Conservation (phyloP, 2,113 vertebrate species). For the Edolisoma coerulescens region DNA sequence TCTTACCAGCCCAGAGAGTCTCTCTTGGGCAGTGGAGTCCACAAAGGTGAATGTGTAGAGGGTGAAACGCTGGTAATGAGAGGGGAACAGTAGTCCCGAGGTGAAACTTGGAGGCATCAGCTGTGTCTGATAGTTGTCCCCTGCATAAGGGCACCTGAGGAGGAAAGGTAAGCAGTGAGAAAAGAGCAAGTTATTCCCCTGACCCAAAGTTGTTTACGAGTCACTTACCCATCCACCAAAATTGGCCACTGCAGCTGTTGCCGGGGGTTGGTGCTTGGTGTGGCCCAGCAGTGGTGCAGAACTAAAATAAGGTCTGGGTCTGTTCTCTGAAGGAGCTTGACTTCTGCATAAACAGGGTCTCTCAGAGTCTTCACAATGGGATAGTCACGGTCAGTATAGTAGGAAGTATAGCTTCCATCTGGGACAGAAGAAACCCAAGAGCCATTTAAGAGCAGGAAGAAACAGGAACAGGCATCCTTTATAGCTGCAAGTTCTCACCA, state of each 20-base stretch:
- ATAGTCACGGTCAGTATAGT: conserved; percentile 51
- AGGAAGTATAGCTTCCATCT: conserved; percentile 70
- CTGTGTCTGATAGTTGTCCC: conserved; percentile 65
- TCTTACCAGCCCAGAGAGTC: conserved; percentile 47
- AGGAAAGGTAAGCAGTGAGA: background rate
- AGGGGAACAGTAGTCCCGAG: conserved; percentile 28
- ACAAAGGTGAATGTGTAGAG: conserved; percentile 71
- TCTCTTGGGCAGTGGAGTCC: background rate
- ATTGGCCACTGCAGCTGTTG: conserved; percentile 71
- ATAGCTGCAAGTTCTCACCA: background rate
- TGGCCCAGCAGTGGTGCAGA: conserved; percentile 77
- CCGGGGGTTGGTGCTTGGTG: conserved; percentile 41
- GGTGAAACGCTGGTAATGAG: conserved; percentile 67
- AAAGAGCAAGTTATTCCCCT: background rate
- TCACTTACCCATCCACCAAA: conserved; percentile 61
- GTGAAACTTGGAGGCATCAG: background rate
- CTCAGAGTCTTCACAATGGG: conserved; percentile 64
- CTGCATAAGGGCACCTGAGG: conserved; percentile 68
- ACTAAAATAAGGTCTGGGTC: conserved; percentile 67
- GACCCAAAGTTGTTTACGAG: background rate
- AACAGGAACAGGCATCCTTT: background rate
- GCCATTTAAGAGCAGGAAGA: background rate
- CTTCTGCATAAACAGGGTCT: conserved; percentile 74
- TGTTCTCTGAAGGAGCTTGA: conserved; percentile 65
- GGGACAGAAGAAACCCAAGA: background rate